Evolutionary conservation across 2,888 invertebrate species (phyloP), one percentile per base, ranked within the genome.

Genomic region (Agrotis exclamationis): DNA sequence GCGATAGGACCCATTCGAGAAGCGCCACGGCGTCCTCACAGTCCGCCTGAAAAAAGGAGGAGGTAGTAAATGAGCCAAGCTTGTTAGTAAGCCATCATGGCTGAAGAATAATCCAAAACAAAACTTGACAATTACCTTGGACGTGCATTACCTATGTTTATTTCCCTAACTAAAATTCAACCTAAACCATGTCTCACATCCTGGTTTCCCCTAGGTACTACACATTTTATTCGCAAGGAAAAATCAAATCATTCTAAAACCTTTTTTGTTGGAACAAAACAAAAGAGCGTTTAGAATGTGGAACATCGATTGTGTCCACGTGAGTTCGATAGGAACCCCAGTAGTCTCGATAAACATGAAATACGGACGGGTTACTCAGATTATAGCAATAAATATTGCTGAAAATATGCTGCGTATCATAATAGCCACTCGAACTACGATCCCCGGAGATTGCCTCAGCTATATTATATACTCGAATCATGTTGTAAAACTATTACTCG

Each of bases 341-440:
- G 71, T 80, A 84, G 81, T 83, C 86, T 84, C 87, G 90, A 91
- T 92, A 91, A 91, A 88, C 79, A 87, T 91, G 87, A 92, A 87
- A 90, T 89, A 92, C 86, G 86, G 85, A 57, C 78, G 87, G 89
- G 78, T 73, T 83, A 84, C 89, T 87, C 85, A 88, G 89, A 91
- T 92, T 90, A 91, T 86, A 84, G 85, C 84, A 87, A 91, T 91
- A 92, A 91, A 91, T 92, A 91, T 87, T 85, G 84, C 83, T 85
- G 89, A 89, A 91, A 89, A 90, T 90, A 87, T 89, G 88, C 87
- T 77, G 62, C 77, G 79, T 84, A 85, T 85, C 87, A 77, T 83
- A 86, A 85, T 80, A 74, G 82, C 75, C 77, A 80, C 81, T 82
- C 84, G 84, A 86, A 79, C 83, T 81, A 51, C 71, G 74, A 82